These are phyloP conservation scores for Clarias macrocephalus DNA, from an alignment of 2,113 vertebrate species.

Conservation along the genomic window DNA sequence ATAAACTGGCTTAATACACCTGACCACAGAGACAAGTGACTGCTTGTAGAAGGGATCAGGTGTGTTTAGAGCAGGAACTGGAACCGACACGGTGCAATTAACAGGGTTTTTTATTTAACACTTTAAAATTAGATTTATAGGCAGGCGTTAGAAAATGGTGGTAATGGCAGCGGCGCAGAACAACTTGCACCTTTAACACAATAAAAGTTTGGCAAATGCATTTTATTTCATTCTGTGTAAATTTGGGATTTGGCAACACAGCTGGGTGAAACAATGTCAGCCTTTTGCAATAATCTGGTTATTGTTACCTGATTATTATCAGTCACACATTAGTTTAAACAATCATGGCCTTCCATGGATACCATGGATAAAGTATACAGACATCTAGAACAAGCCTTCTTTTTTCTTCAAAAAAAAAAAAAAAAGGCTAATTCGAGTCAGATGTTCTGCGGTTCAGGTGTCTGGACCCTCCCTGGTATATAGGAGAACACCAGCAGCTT, in stretches of 20 bases:
- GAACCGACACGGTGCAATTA: slow-evolving; percentile 14
- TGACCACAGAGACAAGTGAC: background rate
- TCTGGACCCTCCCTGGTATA: background rate
- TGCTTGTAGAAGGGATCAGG: background rate
- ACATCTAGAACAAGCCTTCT: background rate
- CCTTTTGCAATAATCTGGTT: background rate
- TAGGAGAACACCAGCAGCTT: background rate
- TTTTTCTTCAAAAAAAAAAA: background rate
- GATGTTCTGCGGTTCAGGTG: slow-evolving; percentile 13
- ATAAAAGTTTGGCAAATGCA: background rate
- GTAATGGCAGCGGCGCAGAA: background rate
- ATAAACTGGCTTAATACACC: background rate
- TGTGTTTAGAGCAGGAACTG: background rate
- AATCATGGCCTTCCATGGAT: background rate
- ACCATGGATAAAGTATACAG: slow-evolving; percentile 10
- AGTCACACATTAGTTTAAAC: background rate
- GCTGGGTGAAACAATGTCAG: background rate
- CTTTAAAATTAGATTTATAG: background rate
- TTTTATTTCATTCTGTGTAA: slow-evolving; percentile 13
- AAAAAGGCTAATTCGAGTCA: slow-evolving; percentile 8
- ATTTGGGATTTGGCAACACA: background rate
- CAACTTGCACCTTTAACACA: slow-evolving; percentile 20
- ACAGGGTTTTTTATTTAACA: background rate
- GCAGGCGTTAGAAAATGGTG: background rate
- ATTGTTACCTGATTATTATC: slow-evolving; percentile 3